Evolutionary conservation across 2,797 vertebrate species (phyloP).

Genomic region (Scyliorhinus canicula): DNA sequence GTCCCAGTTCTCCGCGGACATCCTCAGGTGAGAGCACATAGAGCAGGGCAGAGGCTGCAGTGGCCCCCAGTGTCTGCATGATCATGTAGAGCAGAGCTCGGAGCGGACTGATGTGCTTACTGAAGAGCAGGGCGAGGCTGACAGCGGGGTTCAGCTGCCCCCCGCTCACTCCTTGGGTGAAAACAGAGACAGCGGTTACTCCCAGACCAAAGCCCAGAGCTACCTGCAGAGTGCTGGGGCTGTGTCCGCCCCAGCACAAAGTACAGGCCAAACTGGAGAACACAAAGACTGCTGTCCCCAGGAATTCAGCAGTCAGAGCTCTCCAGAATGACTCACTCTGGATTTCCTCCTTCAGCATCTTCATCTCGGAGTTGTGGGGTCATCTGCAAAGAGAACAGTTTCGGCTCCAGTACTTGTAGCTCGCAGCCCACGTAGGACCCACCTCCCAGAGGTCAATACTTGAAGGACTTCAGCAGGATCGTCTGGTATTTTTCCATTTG

Average conservation of each 20-base stretch:
- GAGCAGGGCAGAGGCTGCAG: background rate
- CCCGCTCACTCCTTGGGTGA: conserved; percentile 38
- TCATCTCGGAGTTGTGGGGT: background rate
- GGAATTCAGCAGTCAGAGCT: conserved; percentile 43
- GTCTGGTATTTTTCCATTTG: background rate
- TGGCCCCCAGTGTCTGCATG: background rate
- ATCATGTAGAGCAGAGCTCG: background rate
- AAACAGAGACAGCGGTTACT: conserved; percentile 38
- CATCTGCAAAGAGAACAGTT: background rate
- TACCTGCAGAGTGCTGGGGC: conserved; percentile 37
- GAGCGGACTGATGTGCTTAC: conserved; percentile 40
- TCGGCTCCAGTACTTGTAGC: background rate
- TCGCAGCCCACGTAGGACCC: background rate
- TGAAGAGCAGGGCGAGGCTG: conserved; percentile 42
- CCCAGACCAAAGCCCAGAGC: conserved; percentile 45
- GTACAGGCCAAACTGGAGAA: conserved; percentile 44
- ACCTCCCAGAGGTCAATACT: background rate
- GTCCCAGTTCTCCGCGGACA: background rate
- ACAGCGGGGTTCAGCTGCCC: conserved; percentile 47
- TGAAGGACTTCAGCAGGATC: background rate
- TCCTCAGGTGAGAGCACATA: background rate
- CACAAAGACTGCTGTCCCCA: conserved; percentile 43
- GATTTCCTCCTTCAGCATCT: conserved; percentile 37
- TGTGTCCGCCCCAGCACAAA: background rate
- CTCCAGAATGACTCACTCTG: conserved; percentile 40